Evolutionary conservation across 2,113 vertebrate genomes (phyloP).

Genomic region (Anhinga anhinga): DNA sequence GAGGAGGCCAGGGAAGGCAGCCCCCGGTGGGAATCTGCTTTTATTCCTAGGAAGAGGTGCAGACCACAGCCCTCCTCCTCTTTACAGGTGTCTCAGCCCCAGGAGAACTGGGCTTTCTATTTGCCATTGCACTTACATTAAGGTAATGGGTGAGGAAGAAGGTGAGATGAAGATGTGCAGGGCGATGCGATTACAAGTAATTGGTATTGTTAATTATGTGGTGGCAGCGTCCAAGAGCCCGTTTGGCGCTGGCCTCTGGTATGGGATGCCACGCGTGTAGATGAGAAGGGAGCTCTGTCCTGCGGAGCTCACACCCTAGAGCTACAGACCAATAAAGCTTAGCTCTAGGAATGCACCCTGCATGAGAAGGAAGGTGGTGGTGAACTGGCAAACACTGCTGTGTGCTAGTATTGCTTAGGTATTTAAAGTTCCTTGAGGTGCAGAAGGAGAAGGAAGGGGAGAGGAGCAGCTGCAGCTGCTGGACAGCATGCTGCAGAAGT

Average conservation of each 20-base stretch:
- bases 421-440: background rate
- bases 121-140: no score
- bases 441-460: background rate
- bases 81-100: background rate
- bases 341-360: background rate
- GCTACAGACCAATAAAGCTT: background rate
- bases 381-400: background rate
- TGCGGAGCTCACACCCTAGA: background rate
- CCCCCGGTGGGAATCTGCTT: background rate
- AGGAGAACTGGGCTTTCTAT: background rate
- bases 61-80: background rate
- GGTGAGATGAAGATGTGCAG: background rate
- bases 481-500: background rate
- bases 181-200: background rate
- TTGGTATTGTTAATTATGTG: background rate
- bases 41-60: background rate
- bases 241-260: background rate
- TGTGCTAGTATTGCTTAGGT: background rate
- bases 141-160: background rate
- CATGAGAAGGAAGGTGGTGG: rapidly evolving
- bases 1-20: background rate
- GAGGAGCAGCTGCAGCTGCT: background rate
- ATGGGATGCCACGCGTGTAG: rapidly evolving
- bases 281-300: background rate
- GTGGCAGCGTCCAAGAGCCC: background rate